Evolutionary conservation across 2,888 invertebrate genomes (phyloP).

Genomic region (Mantis religiosa): DNA sequence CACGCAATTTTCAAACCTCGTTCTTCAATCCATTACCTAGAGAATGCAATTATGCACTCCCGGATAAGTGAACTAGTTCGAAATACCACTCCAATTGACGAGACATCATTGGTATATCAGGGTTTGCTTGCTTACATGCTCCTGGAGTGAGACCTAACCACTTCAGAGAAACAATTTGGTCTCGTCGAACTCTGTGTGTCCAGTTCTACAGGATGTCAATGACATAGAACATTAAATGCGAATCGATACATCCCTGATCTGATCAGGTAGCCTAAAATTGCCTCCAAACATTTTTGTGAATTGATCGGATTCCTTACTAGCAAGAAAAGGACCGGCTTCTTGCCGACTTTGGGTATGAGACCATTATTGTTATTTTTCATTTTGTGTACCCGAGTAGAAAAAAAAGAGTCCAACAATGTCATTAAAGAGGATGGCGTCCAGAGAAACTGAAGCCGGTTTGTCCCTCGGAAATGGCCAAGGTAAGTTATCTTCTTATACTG

Average conservation of each 20-base stretch:
- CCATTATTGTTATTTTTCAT: not conserved
- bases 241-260: not conserved
- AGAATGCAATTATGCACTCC: no score
- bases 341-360: not conserved
- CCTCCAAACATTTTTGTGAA: not conserved
- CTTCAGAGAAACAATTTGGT: no score
- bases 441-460: not conserved
- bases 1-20: no score
- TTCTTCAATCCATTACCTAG: no score
- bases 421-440: not conserved
- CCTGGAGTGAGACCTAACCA: no score
- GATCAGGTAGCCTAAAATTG: not conserved
- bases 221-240: not conserved
- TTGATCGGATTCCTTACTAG: not conserved
- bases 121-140: no score
- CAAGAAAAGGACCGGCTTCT: not conserved
- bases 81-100: no score
- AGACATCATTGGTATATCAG: no score
- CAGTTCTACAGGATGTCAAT: not conserved
- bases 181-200: not conserved
- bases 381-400: not conserved
- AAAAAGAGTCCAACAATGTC: not conserved
- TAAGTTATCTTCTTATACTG: not conserved
- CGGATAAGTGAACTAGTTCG: no score
- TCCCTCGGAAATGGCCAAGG: not conserved